Percentiles rank a stretch among this genome's conserved stretches.
phyloP scores from a whole-genome alignment of 2,888 invertebrate species.

The Hydrotaea diabolus region DNA sequence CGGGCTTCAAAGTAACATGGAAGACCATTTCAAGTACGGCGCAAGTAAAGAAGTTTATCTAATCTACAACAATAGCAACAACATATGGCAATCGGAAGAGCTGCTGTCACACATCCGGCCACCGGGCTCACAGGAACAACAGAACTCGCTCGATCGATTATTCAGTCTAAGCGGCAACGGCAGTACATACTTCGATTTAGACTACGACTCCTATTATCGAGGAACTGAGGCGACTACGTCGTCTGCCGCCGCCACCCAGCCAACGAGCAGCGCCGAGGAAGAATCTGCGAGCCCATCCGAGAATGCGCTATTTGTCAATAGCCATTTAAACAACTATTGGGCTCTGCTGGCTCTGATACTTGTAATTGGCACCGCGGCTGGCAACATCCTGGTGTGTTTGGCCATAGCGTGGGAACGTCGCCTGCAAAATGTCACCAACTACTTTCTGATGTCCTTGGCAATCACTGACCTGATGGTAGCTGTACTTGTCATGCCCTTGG shows the following conservation, averaged over 20 bases:
- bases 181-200: slow-evolving; percentile 28
- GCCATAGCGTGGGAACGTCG: slow-evolving; percentile 95
- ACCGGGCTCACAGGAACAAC: not conserved
- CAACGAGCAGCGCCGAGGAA: not conserved
- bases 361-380: slow-evolving; percentile 92
- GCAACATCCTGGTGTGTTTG: slow-evolving; percentile 95
- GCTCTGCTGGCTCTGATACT: slow-evolving; percentile 88
- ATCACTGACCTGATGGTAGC: slow-evolving; percentile 97
- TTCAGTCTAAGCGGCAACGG: not conserved
- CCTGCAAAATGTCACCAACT: slow-evolving; percentile 97
- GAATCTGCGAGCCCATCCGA: slow-evolving; percentile 16
- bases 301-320: slow-evolving; percentile 34
- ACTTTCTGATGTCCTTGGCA: slow-evolving; percentile 96
- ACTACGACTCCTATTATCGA: slow-evolving; percentile 34
- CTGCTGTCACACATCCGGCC: not conserved
- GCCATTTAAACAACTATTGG: slow-evolving; percentile 87
- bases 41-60: slow-evolving; percentile 46
- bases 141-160: not conserved
- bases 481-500: slow-evolving; percentile 96
- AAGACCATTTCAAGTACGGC: slow-evolving; percentile 19
- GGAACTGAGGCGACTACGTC: not conserved
- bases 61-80: slow-evolving; percentile 32
- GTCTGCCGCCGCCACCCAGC: not conserved
- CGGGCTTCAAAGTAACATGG: slow-evolving; percentile 38
- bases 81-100: slow-evolving; percentile 35